Base-by-base conservation (phyloP, 2,888 invertebrate genomes). In the Drosophila formosana region DNA sequence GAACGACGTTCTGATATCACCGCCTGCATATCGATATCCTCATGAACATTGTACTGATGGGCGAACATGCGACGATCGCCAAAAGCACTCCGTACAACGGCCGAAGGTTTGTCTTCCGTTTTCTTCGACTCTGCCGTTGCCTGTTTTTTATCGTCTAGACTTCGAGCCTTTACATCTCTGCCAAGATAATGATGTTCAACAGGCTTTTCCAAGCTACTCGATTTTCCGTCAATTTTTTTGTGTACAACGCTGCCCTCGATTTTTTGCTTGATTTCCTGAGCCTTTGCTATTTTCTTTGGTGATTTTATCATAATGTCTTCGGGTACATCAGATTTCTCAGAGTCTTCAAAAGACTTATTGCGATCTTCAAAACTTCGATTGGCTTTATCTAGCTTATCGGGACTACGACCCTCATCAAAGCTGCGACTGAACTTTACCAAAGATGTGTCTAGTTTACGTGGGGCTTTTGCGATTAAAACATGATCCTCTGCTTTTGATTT, bases 401-500 rank as follows among this genome's bases (percentile, higher is more conserved):
- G 91, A 63, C 93, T 91, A 53, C 94, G 94, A 46, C 94, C 94
- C 75, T 95, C 95, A 80, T 95, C 95, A 80, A 95, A 95, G 82
- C 95, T 95, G 65, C 94, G 93, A 84, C 95, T 95, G 88, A 94
- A 94, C 47, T 94, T 94, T 13, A 92, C 92, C 52, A 94, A 78
- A 66, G 94, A 94, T 58, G 93, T 94, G 80, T 96, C 96, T 4
- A 96, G 91, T 83, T 95, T 95, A 70, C 95, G 95, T 0, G 96
- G 96, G 3, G 95, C 95, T 88, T 96, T 96, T 0, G 96, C 95
- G 80, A 96, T 96, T 63, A 96, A 94, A 4, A 96, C 96, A 69
- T 96, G 95, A 91, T 96, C 96, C 90, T 96, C 96, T 0, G 94
- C 95, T 89, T 95, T 96, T 53, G 95, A 95, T 75, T 94, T 95